Percentiles rank a stretch among this genome's conserved stretches.
phyloP scores from a whole-genome alignment of 2,113 vertebrate genomes.

The Asarcornis scutulata region DNA sequence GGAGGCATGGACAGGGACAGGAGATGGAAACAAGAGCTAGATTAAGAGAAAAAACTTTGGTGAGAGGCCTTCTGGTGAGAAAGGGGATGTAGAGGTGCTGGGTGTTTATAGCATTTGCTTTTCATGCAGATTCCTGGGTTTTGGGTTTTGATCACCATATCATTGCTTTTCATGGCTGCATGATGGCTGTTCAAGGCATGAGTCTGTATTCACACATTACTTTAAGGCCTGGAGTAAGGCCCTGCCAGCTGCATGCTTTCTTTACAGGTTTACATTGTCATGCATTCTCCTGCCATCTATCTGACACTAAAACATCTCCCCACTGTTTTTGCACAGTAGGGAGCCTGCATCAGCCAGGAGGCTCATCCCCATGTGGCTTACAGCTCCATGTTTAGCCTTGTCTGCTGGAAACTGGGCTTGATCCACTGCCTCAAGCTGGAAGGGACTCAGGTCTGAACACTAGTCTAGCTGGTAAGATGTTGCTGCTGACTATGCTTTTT shows the following conservation, averaged over 20 bases:
- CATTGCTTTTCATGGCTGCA: not conserved
- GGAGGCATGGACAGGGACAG: not conserved
- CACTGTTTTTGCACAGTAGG: not conserved
- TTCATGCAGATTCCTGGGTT: not conserved
- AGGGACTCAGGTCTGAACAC: not conserved
- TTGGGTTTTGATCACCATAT: accelerated
- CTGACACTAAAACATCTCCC: not conserved
- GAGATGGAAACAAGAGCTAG: not conserved
- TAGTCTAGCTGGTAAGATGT: slow-evolving; percentile 14
- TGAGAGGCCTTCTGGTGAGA: not conserved
- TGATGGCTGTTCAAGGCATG: not conserved
- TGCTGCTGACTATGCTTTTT: slow-evolving; percentile 3
- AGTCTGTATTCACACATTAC: not conserved
- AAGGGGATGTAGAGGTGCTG: not conserved
- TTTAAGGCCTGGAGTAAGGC: not conserved
- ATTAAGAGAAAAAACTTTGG: not conserved
- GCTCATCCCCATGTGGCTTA: not conserved
- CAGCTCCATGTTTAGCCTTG: not conserved
- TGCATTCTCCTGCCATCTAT: not conserved
- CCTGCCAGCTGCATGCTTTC: not conserved
- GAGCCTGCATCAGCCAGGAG: not conserved
- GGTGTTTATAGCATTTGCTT: not conserved
- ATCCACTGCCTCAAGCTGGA: not conserved
- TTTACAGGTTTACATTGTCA: not conserved
- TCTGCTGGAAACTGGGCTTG: not conserved